Conservation (phyloP, 2,888 invertebrate species). For the Plagiodera versicolora region DNA sequence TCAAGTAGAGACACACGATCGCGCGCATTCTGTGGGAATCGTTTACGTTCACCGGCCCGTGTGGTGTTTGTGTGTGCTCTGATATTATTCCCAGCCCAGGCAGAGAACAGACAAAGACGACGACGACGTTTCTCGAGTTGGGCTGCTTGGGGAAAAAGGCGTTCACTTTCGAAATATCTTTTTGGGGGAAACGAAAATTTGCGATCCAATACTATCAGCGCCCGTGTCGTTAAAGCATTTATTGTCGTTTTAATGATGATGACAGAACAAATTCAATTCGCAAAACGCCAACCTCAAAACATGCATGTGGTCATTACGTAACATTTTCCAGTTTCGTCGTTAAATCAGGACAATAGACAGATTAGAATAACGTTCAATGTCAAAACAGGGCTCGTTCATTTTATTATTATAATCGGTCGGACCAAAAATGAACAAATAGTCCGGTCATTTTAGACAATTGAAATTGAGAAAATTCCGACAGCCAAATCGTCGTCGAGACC, state of each 20-base stretch:
- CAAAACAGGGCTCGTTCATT: too few species aligned
- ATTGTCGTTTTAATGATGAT: not conserved
- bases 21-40: slow-evolving; percentile 51
- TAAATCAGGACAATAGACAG: not conserved
- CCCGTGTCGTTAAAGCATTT: not conserved
- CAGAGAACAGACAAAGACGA: not conserved
- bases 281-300: not conserved
- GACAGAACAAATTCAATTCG: not conserved
- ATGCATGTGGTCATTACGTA: not conserved
- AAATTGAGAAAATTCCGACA: too few species aligned
- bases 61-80: not conserved
- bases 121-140: too few species aligned
- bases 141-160: too few species aligned
- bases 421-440: too few species aligned
- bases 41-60: slow-evolving; percentile 48
- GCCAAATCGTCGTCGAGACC: too few species aligned
- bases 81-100: not conserved
- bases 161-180: too few species aligned
- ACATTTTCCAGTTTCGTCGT: not conserved
- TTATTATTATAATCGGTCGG: too few species aligned
- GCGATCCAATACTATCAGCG: not conserved
- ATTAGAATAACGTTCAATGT: not conserved
- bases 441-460: too few species aligned
- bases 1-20: slow-evolving; percentile 42
- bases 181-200: not conserved